Evolutionary conservation across 2,888 invertebrate species (phyloP).

Genomic region (Ochlodes sylvanus): DNA sequence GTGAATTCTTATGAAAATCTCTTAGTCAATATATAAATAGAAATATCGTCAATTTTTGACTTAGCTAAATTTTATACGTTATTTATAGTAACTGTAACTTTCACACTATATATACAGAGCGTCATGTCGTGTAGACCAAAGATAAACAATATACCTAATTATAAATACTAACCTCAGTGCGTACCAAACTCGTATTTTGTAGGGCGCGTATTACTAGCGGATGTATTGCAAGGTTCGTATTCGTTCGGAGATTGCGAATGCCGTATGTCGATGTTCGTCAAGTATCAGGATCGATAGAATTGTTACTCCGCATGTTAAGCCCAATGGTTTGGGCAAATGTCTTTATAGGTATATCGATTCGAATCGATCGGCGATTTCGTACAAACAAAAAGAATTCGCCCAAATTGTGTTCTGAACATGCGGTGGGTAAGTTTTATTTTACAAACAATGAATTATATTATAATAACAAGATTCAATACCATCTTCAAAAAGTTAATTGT

Average conservation of each 20-base stretch:
- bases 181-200: conserved; percentile 81
- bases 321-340: conserved; percentile 20
- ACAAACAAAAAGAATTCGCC: conserved; percentile 2
- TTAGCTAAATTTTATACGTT: conserved; percentile 85
- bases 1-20: conserved; percentile 84
- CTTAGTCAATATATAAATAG: conserved; percentile 82
- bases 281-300: conserved; percentile 33
- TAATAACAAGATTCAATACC: conserved; percentile 15
- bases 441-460: conserved; percentile 42
- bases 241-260: conserved; percentile 16
- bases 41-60: conserved; percentile 84
- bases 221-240: conserved; percentile 26
- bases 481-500: conserved; percentile 19
- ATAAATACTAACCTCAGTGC: conserved; percentile 81
- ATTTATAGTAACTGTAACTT: conserved; percentile 78
- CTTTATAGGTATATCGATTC: background rate
- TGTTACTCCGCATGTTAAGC: conserved; percentile 23
- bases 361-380: background rate
- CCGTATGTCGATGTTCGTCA: conserved; percentile 17
- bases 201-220: conserved; percentile 57
- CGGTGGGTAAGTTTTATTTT: conserved; percentile 26
- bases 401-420: conserved; percentile 19
- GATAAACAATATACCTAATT: conserved; percentile 80
- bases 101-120: conserved; percentile 73
- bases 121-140: conserved; percentile 81